Conservation (phyloP, 2,888 invertebrate species). For the Meandrusa payeni region DNA sequence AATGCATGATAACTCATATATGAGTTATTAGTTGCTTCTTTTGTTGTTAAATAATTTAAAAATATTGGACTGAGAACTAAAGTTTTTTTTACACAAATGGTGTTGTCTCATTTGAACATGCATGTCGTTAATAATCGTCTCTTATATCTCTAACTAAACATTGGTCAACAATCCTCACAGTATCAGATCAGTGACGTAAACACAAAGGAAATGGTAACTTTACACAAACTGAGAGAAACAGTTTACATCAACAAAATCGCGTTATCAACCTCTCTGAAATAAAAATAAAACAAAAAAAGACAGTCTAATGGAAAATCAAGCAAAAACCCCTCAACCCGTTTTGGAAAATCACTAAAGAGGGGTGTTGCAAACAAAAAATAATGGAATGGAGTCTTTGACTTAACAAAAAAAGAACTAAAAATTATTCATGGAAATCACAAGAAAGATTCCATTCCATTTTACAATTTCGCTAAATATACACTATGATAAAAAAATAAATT, state of each 20-base stretch:
- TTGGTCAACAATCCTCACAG: slow-evolving; percentile 15
- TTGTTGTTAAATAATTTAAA: no score
- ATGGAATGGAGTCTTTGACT: slow-evolving; percentile 32
- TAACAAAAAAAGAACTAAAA: slow-evolving; percentile 14
- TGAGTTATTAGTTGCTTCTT: no score
- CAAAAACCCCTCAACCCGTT: slow-evolving; percentile 16
- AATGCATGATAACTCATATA: no score
- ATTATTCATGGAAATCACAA: slow-evolving; percentile 25
- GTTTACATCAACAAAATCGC: slow-evolving; percentile 2
- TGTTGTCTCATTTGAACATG: slow-evolving; percentile 1
- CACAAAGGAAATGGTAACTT: slow-evolving; percentile 23
- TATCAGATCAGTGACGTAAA: slow-evolving; percentile 16
- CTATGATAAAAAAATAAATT: slow-evolving; percentile 39
- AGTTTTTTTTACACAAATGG: slow-evolving; percentile 17
- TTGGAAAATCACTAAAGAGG: slow-evolving; percentile 9
- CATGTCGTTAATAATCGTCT: not conserved
- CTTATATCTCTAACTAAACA: slow-evolving; percentile 1
- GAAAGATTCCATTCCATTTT: slow-evolving; percentile 35
- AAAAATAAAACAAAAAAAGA: slow-evolving; percentile 8
- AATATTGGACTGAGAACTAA: slow-evolving; percentile 9
- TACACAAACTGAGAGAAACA: slow-evolving; percentile 3
- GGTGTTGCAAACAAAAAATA: slow-evolving; percentile 26
- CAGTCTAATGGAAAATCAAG: slow-evolving; percentile 15
- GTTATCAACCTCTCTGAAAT: not conserved
- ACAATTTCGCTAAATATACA: slow-evolving; percentile 26